Conservation (phyloP, 2,797 vertebrate species). For the Sebastes steindachneri region DNA sequence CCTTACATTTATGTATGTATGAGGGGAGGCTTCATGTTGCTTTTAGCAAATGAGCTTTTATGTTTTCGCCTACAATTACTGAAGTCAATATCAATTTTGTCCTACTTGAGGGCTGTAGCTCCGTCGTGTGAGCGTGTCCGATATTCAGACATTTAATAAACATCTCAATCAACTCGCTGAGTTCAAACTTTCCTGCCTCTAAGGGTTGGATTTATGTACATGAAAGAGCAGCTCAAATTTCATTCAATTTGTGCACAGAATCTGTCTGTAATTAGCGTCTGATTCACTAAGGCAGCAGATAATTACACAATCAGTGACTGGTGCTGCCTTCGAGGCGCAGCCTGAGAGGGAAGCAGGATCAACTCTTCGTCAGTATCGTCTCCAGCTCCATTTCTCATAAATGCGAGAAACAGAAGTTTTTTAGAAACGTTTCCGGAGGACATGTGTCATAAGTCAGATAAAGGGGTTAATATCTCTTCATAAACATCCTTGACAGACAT, state of each 20-base stretch:
- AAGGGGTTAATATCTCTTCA: not conserved
- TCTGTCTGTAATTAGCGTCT: constrained; percentile 54
- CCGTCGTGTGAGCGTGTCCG: not conserved
- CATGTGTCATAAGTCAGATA: not conserved
- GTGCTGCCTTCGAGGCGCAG: constrained; percentile 18
- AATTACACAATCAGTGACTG: constrained; percentile 54
- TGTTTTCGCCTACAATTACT: not conserved
- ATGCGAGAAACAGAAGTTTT: constrained; percentile 1
- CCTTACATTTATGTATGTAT: too few species aligned
- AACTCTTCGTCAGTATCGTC: not conserved
- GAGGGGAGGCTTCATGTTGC: not conserved
- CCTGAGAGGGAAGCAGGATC: constrained; percentile 6
- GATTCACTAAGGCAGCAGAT: constrained; percentile 57
- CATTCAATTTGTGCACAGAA: constrained; percentile 43
- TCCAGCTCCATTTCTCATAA: not conserved
- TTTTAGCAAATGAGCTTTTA: not conserved
- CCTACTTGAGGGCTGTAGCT: not conserved
- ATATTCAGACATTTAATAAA: constrained; percentile 17
- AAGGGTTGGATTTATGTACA: constrained; percentile 10
- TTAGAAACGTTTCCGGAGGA: not conserved
- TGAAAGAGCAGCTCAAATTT: constrained; percentile 40
- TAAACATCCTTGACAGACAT: not conserved
- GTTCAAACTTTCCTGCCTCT: constrained; percentile 17
- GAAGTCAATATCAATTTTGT: not conserved
- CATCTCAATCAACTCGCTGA: constrained; percentile 16